Conservation (phyloP, 2,797 vertebrate species). For the Chelonia mydas region DNA sequence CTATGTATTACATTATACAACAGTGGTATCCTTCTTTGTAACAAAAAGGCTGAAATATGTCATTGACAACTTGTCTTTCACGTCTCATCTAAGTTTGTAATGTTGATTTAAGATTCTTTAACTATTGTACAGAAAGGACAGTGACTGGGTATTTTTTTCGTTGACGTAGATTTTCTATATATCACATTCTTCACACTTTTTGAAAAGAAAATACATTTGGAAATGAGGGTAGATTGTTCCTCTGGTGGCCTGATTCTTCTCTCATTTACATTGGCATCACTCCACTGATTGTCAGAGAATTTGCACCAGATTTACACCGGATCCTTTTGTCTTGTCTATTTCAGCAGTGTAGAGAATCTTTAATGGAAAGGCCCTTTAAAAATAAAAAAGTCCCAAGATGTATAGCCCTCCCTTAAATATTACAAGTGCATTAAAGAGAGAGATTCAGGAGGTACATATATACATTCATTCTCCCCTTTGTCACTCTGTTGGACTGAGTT, state of each 20-base stretch:
- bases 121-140: neutral
- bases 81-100: neutral
- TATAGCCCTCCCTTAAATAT: rapidly evolving
- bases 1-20: neutral
- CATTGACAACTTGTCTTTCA: neutral
- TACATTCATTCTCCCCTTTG: neutral
- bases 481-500: neutral
- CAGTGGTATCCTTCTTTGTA: neutral
- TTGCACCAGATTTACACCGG: neutral
- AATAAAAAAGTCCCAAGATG: neutral
- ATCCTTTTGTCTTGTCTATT: neutral
- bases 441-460: neutral
- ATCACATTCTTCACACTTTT: neutral
- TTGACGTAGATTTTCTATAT: neutral
- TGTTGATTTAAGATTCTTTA: neutral
- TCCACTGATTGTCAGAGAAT: neutral
- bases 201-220: neutral
- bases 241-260: neutral
- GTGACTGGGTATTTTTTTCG: neutral
- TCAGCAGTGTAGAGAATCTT: neutral
- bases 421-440: neutral
- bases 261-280: neutral
- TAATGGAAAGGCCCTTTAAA: neutral
- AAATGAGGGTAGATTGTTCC: neutral
- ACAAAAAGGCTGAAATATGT: neutral